A percentile compares a stretch with the other conserved stretches of the same genome.
Conservation (phyloP, 2,888 invertebrate species). For the Conops quadrifasciatus region DNA sequence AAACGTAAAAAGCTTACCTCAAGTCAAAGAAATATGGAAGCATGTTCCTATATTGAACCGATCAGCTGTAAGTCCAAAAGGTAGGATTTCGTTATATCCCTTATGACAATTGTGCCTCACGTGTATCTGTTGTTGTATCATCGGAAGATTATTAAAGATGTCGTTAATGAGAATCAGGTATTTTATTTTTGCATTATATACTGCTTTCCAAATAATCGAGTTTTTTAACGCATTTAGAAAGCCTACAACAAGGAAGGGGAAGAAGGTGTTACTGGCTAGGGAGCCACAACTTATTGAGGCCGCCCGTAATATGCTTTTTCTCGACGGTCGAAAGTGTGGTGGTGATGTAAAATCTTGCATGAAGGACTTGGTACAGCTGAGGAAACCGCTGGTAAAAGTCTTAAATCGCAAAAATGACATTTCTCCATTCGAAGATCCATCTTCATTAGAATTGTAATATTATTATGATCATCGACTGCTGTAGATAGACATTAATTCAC, state of each 20-base stretch:
- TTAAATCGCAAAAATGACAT: conserved; percentile 85
- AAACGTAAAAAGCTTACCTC: no score
- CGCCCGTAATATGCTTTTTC: conserved; percentile 82
- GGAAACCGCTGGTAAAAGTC: conserved; percentile 84
- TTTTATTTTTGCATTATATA: background rate
- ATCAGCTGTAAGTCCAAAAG: no score
- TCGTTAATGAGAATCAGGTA: conserved; percentile 62
- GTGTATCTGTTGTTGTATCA: background rate
- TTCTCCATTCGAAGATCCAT: conserved; percentile 90
- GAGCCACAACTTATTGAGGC: conserved; percentile 92
- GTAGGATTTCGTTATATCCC: no score
- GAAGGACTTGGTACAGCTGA: conserved; percentile 87
- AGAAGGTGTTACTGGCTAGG: conserved; percentile 79
- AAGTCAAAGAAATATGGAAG: no score
- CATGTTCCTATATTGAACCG: no score
- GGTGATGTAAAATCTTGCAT: conserved; percentile 75
- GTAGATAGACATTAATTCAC: background rate
- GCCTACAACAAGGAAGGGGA: conserved; percentile 88
- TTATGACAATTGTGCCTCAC: background rate
- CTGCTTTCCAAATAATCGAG: background rate
- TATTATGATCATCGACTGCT: conserved; percentile 63
- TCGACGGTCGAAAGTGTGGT: conserved; percentile 84
- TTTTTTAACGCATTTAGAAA: conserved; percentile 71
- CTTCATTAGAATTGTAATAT: conserved; percentile 78
- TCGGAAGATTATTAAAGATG: conserved; percentile 49